Percentiles rank a stretch among this genome's conserved stretches.
Conservation (phyloP, 2,797 vertebrate genomes). For the Tauraco hartlaubi region DNA sequence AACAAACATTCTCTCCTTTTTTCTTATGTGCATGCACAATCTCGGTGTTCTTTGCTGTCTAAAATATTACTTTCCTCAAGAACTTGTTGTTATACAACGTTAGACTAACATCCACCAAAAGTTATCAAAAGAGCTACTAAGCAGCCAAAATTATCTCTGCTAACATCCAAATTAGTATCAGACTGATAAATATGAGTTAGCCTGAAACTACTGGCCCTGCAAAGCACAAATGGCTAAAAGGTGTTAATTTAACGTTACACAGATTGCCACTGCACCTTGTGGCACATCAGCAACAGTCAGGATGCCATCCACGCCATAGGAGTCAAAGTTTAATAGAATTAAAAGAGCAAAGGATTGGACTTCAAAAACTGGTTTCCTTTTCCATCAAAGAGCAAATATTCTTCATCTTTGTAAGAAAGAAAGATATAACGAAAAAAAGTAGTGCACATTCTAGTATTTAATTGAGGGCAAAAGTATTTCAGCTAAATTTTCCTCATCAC, state of each 20-base stretch:
- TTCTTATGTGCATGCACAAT: neutral
- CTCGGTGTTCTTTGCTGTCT: neutral
- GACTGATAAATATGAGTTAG: neutral
- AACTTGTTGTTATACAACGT: neutral
- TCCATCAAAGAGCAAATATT: neutral
- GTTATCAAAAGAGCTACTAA: neutral
- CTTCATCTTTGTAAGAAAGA: neutral
- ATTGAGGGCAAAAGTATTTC: neutral
- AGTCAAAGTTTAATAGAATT: neutral
- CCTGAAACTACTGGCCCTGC: neutral
- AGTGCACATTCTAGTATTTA: neutral
- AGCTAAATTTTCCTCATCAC: neutral
- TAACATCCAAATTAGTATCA: neutral
- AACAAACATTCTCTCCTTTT: neutral
- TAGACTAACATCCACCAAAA: neutral
- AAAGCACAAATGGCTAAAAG: neutral
- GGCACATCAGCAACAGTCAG: neutral
- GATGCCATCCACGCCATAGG: neutral
- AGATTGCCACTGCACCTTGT: neutral
- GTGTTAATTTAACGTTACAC: neutral
- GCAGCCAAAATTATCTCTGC: neutral
- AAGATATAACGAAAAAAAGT: neutral
- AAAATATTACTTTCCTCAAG: neutral
- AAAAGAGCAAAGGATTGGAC: neutral
- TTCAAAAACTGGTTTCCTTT: neutral